A percentile compares a stretch with the other conserved stretches of the same genome.
Conservation (phyloP, 2,113 vertebrate species). For the Anas platyrhynchos region DNA sequence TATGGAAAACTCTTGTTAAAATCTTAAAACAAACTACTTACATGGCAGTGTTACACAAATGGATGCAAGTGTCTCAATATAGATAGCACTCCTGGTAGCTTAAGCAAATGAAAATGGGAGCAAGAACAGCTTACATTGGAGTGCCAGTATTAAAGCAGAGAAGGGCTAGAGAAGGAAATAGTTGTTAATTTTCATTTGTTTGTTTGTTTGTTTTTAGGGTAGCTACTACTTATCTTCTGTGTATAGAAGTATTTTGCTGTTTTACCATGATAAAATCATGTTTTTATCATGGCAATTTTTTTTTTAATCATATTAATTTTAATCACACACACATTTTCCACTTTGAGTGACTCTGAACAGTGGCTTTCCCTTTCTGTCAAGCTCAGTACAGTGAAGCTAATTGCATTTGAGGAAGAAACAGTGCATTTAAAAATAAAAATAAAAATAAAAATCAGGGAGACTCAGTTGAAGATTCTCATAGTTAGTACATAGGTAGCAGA, state of each 20-base stretch:
- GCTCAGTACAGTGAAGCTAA: neutral
- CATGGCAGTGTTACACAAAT: neutral
- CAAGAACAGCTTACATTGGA: neutral
- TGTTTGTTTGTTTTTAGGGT: neutral
- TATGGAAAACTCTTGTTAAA: slow-evolving; percentile 34
- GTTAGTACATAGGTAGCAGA: neutral
- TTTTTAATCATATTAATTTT: neutral
- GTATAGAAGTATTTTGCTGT: neutral
- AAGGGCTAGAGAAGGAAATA: neutral
- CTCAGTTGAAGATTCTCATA: neutral
- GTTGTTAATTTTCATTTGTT: neutral
- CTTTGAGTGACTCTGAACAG: neutral
- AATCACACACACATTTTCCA: neutral
- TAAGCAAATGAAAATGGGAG: slow-evolving; percentile 15
- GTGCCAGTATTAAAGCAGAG: neutral
- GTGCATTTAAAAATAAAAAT: neutral
- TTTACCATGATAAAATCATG: neutral
- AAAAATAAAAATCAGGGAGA: neutral
- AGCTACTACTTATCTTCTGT: neutral
- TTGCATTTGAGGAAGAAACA: neutral
- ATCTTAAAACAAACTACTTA: slow-evolving; percentile 38
- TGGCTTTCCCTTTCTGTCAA: neutral
- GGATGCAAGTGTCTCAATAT: neutral
- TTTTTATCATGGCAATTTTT: no score
- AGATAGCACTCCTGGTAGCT: neutral